Percentiles rank a stretch among this genome's conserved stretches.
Conservation (phyloP, 1,140 invertebrate genomes). For the Hypsibius dujardini region DNA sequence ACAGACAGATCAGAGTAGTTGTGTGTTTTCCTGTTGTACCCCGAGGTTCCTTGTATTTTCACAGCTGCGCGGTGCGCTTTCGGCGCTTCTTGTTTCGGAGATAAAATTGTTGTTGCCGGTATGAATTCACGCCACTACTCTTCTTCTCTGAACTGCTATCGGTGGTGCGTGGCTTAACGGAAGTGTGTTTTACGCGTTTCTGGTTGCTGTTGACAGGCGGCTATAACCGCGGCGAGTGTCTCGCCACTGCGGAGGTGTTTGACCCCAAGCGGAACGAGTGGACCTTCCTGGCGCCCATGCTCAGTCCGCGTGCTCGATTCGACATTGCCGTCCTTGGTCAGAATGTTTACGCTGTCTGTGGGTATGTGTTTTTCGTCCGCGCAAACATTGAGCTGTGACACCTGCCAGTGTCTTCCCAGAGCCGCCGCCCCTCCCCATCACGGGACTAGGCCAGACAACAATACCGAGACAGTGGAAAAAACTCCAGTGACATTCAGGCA, state of each 20-base stretch:
- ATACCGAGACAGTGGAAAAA: no score
- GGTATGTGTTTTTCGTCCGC: slow-evolving; percentile 27
- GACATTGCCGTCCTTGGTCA: slow-evolving; percentile 47
- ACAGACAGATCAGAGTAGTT: no score
- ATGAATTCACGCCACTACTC: slow-evolving; percentile 19
- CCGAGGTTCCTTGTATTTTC: no score
- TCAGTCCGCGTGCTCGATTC: slow-evolving; percentile 50
- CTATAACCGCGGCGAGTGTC: slow-evolving; percentile 64
- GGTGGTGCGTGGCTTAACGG: no score
- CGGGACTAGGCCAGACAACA: no score
- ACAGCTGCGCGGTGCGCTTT: slow-evolving; percentile 49
- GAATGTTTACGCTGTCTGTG: slow-evolving; percentile 55
- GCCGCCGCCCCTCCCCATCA: no score
- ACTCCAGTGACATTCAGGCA: no score
- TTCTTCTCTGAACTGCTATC: slow-evolving; percentile 2
- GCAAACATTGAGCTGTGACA: no score
- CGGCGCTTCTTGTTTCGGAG: slow-evolving; percentile 49
- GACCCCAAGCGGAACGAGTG: slow-evolving; percentile 49
- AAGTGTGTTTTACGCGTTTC: no score
- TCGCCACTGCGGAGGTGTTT: slow-evolving; percentile 55
- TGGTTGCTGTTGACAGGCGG: slow-evolving; percentile 43
- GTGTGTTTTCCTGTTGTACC: no score
- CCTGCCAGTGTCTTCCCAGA: no score
- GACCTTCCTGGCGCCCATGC: slow-evolving; percentile 48
- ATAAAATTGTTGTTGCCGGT: slow-evolving; percentile 53